Base-by-base conservation (phyloP, 2,797 vertebrate species). In the Rhinichthys osculus region DNA sequence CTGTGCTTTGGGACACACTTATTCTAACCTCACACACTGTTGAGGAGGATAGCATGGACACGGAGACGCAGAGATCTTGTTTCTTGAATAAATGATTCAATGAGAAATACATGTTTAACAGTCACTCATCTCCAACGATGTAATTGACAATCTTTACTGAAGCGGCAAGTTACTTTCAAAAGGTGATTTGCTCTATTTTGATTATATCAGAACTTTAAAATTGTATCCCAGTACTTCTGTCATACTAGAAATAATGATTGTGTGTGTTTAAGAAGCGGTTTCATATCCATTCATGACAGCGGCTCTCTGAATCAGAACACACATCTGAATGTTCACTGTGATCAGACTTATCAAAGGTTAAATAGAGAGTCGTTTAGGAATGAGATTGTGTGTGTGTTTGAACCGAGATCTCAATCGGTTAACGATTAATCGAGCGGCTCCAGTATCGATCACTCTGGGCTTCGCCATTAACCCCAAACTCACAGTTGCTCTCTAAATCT, bases 401-500 rank as follows among this genome's bases (percentile, higher is more conserved):
- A 14, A 7, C 11, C 0, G 1, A 59, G 10, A 59, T 30, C 2
- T 0, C 6, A 1, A 30, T 30, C 13, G 5, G n/a, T 27, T 27
- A 62, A 2, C 5, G n/a, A 64, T 64, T 7, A 64, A 64, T 27
- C 5, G 13, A 6, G n/a, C n/a, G 14, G 59, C 1, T 33, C 62
- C 27, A 4, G 14, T 17, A 38, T 50, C 44, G 0, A 16, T 35
- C 66, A 54, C 38, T 70, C 21, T 23, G 54, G 21, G 44, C 52
- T 77, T 71, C 50, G 52, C 40, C 17, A 38, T 83, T 88, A 88
- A 87, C 74, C 72, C 50, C n/a, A 42, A 10, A 21, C 66, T 74
- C 33, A 30, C 50, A 82, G 74, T 77, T 77, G 72, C 54, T 57
- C 54, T 85, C 82, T 47, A 76, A 79, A 80, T 59, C 83, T 89